Evolutionary conservation across 2,113 vertebrate species (phyloP).

Genomic region (Typhlomys cinereus): DNA sequence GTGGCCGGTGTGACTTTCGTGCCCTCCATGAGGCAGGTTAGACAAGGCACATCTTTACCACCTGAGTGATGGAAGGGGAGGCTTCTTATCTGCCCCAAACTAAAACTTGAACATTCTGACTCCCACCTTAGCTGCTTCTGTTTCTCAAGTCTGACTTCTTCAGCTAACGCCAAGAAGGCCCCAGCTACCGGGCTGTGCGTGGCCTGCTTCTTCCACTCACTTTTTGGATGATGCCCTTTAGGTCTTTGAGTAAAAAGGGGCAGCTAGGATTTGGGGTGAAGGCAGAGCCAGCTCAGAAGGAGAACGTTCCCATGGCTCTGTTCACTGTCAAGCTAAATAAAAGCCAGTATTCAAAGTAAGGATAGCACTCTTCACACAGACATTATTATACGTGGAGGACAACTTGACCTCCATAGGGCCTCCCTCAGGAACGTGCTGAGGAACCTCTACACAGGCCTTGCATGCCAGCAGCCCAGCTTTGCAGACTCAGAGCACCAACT

Average conservation of each 20-base stretch:
- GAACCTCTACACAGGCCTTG: no score
- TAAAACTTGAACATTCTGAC: not conserved
- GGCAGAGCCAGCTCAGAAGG: not conserved
- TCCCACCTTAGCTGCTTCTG: not conserved
- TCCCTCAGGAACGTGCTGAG: accelerated
- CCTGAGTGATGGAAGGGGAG: accelerated
- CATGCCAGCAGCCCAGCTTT: no score
- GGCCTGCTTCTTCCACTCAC: not conserved
- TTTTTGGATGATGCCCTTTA: not conserved
- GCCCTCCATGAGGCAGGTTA: accelerated
- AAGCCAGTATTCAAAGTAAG: not conserved
- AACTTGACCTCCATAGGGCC: not conserved
- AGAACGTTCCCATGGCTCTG: accelerated
- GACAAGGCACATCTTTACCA: accelerated
- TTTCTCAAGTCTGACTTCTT: not conserved
- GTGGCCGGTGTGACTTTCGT: accelerated
- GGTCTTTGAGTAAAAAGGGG: not conserved
- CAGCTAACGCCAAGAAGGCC: not conserved
- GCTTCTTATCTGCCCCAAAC: not conserved
- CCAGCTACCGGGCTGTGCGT: accelerated
- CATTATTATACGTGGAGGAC: not conserved
- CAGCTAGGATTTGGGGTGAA: not conserved
- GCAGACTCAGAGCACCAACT: no score
- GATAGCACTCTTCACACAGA: not conserved
- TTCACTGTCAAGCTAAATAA: not conserved